These are phyloP conservation scores for Sigmodon hispidus DNA, from an alignment of 2,113 vertebrate genomes.

Conservation along the genomic window DNA sequence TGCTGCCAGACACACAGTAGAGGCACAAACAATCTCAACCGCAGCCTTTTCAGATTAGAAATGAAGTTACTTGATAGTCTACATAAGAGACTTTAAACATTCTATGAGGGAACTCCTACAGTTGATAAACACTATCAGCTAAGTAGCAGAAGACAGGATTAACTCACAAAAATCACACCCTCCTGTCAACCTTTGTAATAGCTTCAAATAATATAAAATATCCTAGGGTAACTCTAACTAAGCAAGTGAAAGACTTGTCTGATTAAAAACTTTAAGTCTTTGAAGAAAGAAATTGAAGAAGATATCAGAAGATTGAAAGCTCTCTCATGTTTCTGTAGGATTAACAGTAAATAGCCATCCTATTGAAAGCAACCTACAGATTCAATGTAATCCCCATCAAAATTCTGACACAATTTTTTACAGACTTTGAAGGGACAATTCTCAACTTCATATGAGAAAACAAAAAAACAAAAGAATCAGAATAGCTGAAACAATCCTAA, in stretches of 20 bases:
- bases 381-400: not conserved
- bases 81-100: not conserved
- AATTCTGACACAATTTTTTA: not conserved
- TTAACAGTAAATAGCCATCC: not conserved
- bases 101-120: not conserved
- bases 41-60: conserved; percentile 1
- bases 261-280: too few species aligned
- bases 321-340: not conserved
- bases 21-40: too few species aligned
- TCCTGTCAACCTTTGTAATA: not conserved
- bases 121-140: not conserved
- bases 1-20: not conserved
- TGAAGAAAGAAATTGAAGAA: too few species aligned
- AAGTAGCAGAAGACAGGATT: not conserved
- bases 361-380: not conserved
- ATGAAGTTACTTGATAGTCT: not conserved
- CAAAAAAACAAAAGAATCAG: not conserved
- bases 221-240: too few species aligned
- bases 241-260: too few species aligned
- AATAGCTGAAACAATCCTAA: not conserved
- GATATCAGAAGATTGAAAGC: not conserved
- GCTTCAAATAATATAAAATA: not conserved
- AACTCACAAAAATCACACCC: not conserved
- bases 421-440: not conserved
- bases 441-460: not conserved